Evolutionary conservation across 2,888 invertebrate species (phyloP).

Genomic region (Disparrhopalites patrizii): DNA sequence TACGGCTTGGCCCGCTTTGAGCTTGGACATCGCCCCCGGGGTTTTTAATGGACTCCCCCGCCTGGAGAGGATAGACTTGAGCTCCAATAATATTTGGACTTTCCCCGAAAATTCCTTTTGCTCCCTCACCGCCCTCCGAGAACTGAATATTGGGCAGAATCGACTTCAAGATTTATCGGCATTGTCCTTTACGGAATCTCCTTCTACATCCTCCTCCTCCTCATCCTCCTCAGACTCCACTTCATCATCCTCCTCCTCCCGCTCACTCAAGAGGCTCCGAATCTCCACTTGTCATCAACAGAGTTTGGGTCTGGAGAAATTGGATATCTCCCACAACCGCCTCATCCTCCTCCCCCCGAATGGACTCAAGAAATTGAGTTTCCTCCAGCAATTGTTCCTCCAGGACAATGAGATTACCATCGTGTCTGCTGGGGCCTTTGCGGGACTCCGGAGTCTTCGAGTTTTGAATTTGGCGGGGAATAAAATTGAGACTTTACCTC

Average conservation of each 20-base stretch:
- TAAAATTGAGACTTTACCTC: constrained; percentile 80
- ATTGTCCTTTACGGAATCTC: constrained; percentile 61
- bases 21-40: constrained; percentile 71
- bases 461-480: constrained; percentile 86
- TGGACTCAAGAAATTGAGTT: constrained; percentile 73
- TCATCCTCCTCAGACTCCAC: background rate
- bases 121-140: constrained; percentile 70
- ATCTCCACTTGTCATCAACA: constrained; percentile 54
- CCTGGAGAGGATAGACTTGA: constrained; percentile 77
- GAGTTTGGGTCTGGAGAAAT: constrained; percentile 61
- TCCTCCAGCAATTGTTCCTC: constrained; percentile 73
- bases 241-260: too few species aligned
- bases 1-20: constrained; percentile 77
- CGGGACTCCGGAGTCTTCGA: constrained; percentile 74
- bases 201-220: background rate
- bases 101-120: constrained; percentile 82
- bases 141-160: constrained; percentile 75
- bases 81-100: constrained; percentile 84
- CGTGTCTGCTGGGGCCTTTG: constrained; percentile 77
- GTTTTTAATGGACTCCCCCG: constrained; percentile 68
- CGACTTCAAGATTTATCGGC: constrained; percentile 69
- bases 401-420: constrained; percentile 85
- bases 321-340: constrained; percentile 81
- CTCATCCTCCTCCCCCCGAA: constrained; percentile 76
- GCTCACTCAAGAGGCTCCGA: constrained; percentile 19